Evolutionary conservation across 2,888 invertebrate species (phyloP), one percentile per base, ranked within the genome.

Genomic region (Drosophila affinis): DNA sequence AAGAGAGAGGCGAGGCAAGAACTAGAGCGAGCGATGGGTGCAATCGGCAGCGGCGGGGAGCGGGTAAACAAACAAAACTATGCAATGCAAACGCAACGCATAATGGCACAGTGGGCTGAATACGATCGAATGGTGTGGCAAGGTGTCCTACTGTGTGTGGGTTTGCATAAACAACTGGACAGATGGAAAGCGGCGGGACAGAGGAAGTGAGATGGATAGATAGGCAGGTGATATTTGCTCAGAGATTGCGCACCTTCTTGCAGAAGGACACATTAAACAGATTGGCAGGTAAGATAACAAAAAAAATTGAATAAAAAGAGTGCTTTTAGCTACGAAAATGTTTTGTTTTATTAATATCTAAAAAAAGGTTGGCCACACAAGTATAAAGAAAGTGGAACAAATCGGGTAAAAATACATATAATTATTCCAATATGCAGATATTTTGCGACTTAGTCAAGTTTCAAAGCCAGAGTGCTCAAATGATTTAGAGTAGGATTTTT

Each of bases 11-110:
- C 9, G 21, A 14, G 27, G 78, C 58, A 65, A 65, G 65, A 72
- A 72, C 74, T 72, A 56, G 72, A 73, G 72, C 72, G 74, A 73
- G 58, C 58, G 44, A 49, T 65, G 65, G 29, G 64, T 52, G 52
- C 52, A 17, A 29, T 27, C 52, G 17, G 17, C 52, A 27, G 27
- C 24, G 6, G 24, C 24, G 47, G 47, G 51, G 39, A 53, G 78
- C 78, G 67, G 53, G 29, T 69, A 81, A 81, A 75, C 76, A 88
- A 84, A 82, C 87, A 85, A 88, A 58, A 72, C 69, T 75, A 81
- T 82, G 86, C 87, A 77, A 87, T 71, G 72, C 76, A 81, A 83
- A 80, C 65, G 72, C 78, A 83, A 76, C 63, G 81, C 85, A 86
- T 65, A 76, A 77, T 79, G 63, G 70, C 81, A 83, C 88, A 81